phyloP scores from a whole-genome alignment of 2,113 vertebrate species.

The Salvelinus sp. region DNA sequence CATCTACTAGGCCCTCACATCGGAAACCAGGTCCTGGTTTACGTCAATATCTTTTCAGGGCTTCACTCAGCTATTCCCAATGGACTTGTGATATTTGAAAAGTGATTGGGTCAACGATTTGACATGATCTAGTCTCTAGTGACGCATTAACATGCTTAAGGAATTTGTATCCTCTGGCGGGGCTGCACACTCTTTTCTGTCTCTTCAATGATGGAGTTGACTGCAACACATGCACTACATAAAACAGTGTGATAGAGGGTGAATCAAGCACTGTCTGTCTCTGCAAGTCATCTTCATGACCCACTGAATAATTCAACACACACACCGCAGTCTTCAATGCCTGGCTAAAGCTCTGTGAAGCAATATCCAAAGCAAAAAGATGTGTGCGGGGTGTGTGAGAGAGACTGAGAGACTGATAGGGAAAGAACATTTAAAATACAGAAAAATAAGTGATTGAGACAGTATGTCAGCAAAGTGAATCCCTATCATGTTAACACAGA shows the following conservation, averaged over 20 bases:
- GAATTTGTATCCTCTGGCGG: constrained; percentile 59
- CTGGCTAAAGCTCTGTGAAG: constrained; percentile 2
- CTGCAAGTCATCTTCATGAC: constrained; percentile 56
- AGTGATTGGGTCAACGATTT: constrained; percentile 60
- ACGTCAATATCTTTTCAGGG: background rate
- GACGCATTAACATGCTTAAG: constrained; percentile 53
- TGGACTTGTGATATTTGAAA: constrained; percentile 54
- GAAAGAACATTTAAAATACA: constrained; percentile 16
- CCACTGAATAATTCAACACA: constrained; percentile 66
- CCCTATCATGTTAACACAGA: constrained; percentile 56
- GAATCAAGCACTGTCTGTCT: constrained; percentile 55
- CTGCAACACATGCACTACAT: constrained; percentile 49
- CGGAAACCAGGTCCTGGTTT: background rate
- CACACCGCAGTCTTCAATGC: background rate
- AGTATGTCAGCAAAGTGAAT: constrained; percentile 32
- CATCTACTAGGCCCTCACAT: background rate
- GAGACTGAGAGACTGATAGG: constrained; percentile 10
- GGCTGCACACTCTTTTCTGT: constrained; percentile 46
- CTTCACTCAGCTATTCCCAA: constrained; percentile 33
- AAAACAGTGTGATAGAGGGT: constrained; percentile 59
- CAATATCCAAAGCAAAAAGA: background rate
- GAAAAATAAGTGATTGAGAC: constrained; percentile 18
- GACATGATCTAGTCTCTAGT: constrained; percentile 60
- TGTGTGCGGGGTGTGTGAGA: background rate
- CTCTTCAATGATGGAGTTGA: constrained; percentile 64